Conservation (phyloP, 2,113 vertebrate genomes). For the Ptilorrhoa leucosticta region DNA sequence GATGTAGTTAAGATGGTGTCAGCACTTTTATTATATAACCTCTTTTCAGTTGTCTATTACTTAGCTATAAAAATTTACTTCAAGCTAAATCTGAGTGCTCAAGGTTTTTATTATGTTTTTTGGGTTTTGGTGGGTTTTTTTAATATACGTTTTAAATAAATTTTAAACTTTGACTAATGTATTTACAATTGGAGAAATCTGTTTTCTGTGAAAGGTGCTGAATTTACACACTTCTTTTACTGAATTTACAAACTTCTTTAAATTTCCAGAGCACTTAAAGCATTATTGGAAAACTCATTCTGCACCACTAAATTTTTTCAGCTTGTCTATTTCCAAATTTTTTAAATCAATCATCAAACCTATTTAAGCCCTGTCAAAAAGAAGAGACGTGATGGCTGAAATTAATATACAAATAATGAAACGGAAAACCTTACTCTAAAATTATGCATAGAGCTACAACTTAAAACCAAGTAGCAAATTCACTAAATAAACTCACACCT, state of each 20-base stretch:
- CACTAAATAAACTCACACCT: neutral
- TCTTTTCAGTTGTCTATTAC: slow-evolving; percentile 36
- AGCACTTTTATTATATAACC: slow-evolving; percentile 30
- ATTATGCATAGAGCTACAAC: neutral
- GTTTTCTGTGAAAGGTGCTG: neutral
- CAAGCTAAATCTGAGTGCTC: neutral
- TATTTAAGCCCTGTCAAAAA: neutral
- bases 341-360: neutral
- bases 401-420: neutral
- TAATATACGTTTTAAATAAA: neutral
- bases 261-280: neutral
- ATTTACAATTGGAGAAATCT: neutral
- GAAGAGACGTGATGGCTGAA: neutral
- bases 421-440: neutral
- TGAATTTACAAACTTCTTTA: neutral
- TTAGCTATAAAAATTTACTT: slow-evolving; percentile 30
- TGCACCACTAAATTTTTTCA: neutral
- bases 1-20: neutral
- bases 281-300: neutral
- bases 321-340: neutral
- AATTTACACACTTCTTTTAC: neutral
- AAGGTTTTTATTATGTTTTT: neutral
- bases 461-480: neutral
- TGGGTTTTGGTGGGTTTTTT: neutral
- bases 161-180: neutral